Percentiles rank a stretch among this genome's conserved stretches.
Conservation (phyloP, 2,797 vertebrate genomes). For the Sorex maritimensis region DNA sequence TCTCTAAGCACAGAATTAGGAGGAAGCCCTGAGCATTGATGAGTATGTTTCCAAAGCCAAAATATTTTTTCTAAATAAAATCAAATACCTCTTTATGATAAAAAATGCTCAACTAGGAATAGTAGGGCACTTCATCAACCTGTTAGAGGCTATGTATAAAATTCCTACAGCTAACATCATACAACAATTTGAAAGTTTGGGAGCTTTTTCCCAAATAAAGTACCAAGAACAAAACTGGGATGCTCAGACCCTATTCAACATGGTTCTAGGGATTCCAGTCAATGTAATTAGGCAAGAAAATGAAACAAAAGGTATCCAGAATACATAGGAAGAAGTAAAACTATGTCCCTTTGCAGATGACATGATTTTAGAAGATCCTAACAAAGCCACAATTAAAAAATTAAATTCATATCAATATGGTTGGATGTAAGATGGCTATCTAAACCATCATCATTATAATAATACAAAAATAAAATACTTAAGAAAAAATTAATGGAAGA, state of each 20-base stretch:
- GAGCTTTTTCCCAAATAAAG: background rate
- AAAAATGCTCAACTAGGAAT: background rate
- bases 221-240: background rate
- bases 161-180: background rate
- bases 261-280: too few species aligned
- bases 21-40: too few species aligned
- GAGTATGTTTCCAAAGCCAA: too few species aligned
- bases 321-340: background rate
- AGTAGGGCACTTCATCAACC: background rate
- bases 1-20: too few species aligned
- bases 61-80: too few species aligned
- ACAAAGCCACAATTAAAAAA: background rate
- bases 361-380: background rate
- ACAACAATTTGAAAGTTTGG: background rate
- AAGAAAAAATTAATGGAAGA: background rate
- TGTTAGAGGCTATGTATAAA: background rate
- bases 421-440: background rate
- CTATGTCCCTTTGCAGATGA: background rate
- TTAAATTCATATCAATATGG: background rate
- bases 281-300: too few species aligned
- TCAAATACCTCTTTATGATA: too few species aligned
- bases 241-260: background rate
- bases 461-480: background rate
- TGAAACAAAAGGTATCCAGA: too few species aligned
- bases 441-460: background rate